Percentiles rank a stretch among this genome's conserved stretches.
Evolutionary conservation across 2,888 invertebrate genomes (phyloP).

Genomic region (Drepana falcataria): DNA sequence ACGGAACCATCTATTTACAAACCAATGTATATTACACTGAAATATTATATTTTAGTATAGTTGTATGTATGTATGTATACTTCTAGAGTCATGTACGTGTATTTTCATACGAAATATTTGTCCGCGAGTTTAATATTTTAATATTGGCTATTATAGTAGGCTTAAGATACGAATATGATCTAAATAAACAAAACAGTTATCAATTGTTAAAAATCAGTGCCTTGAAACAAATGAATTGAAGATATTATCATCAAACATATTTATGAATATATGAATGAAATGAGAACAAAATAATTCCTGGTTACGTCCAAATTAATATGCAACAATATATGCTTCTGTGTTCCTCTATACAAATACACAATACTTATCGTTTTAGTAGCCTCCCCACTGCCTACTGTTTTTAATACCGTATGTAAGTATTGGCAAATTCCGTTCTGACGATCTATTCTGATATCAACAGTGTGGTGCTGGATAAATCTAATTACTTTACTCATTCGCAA

Average conservation of each 20-base stretch:
- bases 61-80: slow-evolving; percentile 54
- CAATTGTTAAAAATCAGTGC: slow-evolving; percentile 72
- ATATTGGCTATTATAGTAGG: slow-evolving; percentile 74
- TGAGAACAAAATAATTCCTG: slow-evolving; percentile 36
- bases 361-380: too few relatives aligned
- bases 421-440: too few relatives aligned
- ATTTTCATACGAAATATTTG: slow-evolving; percentile 75
- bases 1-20: slow-evolving; percentile 66
- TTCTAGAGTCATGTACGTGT: slow-evolving; percentile 68
- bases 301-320: slow-evolving; percentile 48
- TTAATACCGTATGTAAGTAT: too few relatives aligned
- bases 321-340: slow-evolving; percentile 15
- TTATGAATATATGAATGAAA: slow-evolving; percentile 39
- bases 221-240: slow-evolving; percentile 63
- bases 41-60: slow-evolving; percentile 69
- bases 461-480: background rate
- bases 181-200: slow-evolving; percentile 62
- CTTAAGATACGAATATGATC: slow-evolving; percentile 59
- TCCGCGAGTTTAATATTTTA: slow-evolving; percentile 63
- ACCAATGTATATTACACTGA: slow-evolving; percentile 66
- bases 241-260: slow-evolving; percentile 52
- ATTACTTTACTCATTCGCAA: slow-evolving; percentile 49
- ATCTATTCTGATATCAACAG: background rate
- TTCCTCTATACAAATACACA: background rate
- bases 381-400: too few relatives aligned